Conservation (phyloP, 2,113 vertebrate genomes). For the Muntiacus reevesi region DNA sequence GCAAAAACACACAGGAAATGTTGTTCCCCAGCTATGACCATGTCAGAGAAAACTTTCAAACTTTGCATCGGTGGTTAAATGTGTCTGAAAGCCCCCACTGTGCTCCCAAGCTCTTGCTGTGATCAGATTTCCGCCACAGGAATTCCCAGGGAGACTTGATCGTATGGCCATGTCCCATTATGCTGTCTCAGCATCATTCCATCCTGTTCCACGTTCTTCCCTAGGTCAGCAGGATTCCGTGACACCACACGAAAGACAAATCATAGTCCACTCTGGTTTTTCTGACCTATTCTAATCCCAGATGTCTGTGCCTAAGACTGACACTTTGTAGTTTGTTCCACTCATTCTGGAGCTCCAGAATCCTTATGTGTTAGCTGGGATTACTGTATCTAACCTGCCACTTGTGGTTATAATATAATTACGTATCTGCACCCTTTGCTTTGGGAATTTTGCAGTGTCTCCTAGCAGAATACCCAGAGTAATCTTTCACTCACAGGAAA, state of each 20-base stretch:
- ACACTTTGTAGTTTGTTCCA: not conserved
- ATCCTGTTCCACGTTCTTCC: not conserved
- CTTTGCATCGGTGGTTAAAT: rapidly evolving
- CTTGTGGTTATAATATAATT: not conserved
- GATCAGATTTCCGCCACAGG: constrained; percentile 16
- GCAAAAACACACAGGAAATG: not conserved
- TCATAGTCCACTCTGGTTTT: not conserved
- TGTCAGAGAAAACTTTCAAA: not conserved
- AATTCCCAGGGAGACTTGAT: constrained; percentile 42
- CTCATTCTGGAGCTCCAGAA: not conserved
- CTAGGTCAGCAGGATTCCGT: not conserved
- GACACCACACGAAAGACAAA: not conserved
- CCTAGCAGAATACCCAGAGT: not conserved
- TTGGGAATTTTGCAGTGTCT: not conserved
- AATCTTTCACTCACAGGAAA: not conserved
- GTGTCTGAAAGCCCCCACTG: not conserved
- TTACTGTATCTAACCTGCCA: not conserved
- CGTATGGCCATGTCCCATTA: not conserved
- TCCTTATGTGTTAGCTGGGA: not conserved
- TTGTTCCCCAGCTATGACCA: not conserved
- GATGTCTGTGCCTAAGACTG: not conserved
- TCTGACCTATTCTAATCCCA: not conserved
- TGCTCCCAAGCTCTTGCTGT: constrained; percentile 47
- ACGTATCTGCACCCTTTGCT: not conserved
- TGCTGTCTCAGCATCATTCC: constrained; percentile 1